Evolutionary conservation across 2,113 vertebrate species (phyloP).

Genomic region (Dromas ardeola): DNA sequence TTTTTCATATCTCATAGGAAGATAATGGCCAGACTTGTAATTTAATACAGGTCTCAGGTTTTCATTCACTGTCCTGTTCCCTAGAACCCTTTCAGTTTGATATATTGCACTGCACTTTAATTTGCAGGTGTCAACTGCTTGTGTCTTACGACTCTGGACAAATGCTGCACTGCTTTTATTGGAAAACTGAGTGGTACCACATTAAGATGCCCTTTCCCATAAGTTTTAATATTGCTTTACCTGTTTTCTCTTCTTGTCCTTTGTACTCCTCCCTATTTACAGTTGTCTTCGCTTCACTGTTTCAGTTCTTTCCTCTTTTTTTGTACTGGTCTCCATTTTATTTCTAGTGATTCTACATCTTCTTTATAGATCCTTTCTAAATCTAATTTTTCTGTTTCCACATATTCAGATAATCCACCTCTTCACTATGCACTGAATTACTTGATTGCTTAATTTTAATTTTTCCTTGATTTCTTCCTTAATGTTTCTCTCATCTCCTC

Average conservation of each 20-base stretch:
- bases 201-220: neutral
- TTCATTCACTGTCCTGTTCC: slow-evolving; percentile 17
- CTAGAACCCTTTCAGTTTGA: slow-evolving; percentile 4
- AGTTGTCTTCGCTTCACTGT: neutral
- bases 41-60: neutral
- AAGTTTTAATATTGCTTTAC: slow-evolving; percentile 2
- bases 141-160: neutral
- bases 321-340: neutral
- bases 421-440: neutral
- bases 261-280: neutral
- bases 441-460: neutral
- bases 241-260: neutral
- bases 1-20: slow-evolving; percentile 18
- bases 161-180: neutral
- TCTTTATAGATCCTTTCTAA: neutral
- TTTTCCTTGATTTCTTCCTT: neutral
- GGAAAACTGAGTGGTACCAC: neutral
- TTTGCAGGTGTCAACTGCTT: slow-evolving; percentile 32
- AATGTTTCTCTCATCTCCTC: neutral
- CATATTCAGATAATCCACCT: neutral
- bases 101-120: slow-evolving; percentile 27
- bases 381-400: neutral
- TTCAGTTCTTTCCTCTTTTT: neutral
- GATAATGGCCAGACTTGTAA: neutral
- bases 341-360: neutral